A percentile compares a stretch with the other conserved stretches of the same genome.
phyloP scores from a whole-genome alignment of 2,888 invertebrate species.

The Scaptomyza flava region DNA sequence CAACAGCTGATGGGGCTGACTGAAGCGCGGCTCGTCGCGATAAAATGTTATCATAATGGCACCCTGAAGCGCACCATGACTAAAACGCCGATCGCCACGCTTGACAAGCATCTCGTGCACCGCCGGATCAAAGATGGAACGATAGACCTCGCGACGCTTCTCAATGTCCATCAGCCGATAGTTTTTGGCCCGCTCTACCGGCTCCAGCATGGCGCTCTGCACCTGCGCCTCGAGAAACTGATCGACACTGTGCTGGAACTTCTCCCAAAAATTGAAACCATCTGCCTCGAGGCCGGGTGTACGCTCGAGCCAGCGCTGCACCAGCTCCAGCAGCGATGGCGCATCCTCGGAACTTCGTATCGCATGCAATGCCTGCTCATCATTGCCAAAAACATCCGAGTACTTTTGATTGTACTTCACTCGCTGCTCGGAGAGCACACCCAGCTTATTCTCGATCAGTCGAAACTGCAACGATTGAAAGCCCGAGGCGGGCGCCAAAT shows the following conservation, averaged over 20 bases:
- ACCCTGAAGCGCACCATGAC: conserved; percentile 96
- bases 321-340: conserved; percentile 93
- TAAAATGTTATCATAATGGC: conserved; percentile 99
- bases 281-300: conserved; percentile 95
- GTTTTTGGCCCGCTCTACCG: conserved; percentile 87
- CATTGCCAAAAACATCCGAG: conserved; percentile 92
- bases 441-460: conserved; percentile 96
- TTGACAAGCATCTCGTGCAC: conserved; percentile 93
- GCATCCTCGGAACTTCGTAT: conserved; percentile 91
- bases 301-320: conserved; percentile 96
- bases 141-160: conserved; percentile 93
- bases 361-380: conserved; percentile 87
- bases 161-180: conserved; percentile 90
- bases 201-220: conserved; percentile 85
- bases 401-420: conserved; percentile 98
- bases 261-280: conserved; percentile 97
- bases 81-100: conserved; percentile 91
- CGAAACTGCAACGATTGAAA: conserved; percentile 99
- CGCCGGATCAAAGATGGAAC: conserved; percentile 93
- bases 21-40: conserved; percentile 98
- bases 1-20: conserved; percentile 98
- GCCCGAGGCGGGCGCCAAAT: conserved; percentile 97
- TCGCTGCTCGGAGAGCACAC: conserved; percentile 92
- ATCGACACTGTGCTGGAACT: conserved; percentile 91
- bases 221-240: conserved; percentile 89